Evolutionary conservation across 2,797 vertebrate species (phyloP).

Genomic region (Mycteria americana): DNA sequence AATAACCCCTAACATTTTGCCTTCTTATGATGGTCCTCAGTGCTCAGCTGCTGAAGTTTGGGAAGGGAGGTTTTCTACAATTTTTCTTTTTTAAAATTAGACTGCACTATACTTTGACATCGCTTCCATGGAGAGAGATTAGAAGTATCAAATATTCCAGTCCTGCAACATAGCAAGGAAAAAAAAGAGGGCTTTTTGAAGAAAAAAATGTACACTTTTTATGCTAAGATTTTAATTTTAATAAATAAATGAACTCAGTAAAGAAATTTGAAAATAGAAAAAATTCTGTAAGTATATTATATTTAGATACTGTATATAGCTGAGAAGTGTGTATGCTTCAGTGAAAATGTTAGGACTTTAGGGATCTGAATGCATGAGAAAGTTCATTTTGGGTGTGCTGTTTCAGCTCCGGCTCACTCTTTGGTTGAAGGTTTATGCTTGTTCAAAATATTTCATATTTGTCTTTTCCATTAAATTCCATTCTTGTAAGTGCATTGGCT

Average conservation of each 20-base stretch:
- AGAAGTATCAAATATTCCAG: constrained; percentile 3
- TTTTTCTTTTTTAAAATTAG: constrained; percentile 19
- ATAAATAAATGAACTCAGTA: not conserved
- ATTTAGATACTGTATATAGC: not conserved
- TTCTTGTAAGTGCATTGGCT: not conserved
- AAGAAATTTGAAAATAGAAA: not conserved
- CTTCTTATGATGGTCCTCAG: not conserved
- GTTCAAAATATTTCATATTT: not conserved
- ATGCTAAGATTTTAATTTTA: not conserved
- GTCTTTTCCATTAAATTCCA: not conserved
- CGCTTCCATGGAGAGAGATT: not conserved
- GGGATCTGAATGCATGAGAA: not conserved
- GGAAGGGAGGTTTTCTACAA: not conserved
- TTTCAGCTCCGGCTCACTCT: not conserved
- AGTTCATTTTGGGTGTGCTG: not conserved
- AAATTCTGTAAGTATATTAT: not conserved
- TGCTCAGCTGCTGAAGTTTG: not conserved
- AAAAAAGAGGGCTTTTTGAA: not conserved
- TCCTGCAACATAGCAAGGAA: not conserved
- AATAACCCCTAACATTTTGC: constrained; percentile 45
- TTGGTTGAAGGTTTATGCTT: not conserved
- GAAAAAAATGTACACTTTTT: not conserved
- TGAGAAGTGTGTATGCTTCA: not conserved
- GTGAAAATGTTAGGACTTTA: not conserved
- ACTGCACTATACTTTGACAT: constrained; percentile 19